Conservation (phyloP, 2,888 invertebrate species). For the Andrena trimmerana region DNA sequence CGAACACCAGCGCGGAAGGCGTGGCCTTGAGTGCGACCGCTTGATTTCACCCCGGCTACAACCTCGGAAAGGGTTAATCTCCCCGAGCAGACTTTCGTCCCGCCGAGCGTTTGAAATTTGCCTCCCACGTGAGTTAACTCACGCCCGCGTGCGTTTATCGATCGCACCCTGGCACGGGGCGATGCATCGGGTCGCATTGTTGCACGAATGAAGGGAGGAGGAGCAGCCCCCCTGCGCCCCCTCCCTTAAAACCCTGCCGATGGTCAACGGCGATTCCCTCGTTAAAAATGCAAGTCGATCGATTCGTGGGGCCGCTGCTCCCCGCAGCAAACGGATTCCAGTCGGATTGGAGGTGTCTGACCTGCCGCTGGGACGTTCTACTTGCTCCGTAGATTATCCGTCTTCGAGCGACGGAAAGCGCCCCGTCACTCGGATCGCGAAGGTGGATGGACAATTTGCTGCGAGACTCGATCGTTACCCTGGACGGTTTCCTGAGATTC, state of each 20-base stretch:
- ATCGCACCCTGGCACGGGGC: conserved; percentile 21
- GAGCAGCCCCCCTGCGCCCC: background rate
- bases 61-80: background rate
- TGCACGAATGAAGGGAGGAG: background rate
- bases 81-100: background rate
- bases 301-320: conserved; percentile 60
- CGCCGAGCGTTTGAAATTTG: conserved; percentile 1
- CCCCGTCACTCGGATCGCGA: background rate
- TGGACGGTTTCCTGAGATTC: conserved; percentile 18
- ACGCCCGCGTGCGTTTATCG: conserved; percentile 28
- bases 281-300: conserved; percentile 76
- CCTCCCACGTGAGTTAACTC: conserved; percentile 23
- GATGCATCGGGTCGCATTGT: conserved; percentile 37
- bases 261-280: conserved; percentile 40
- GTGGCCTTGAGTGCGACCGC: background rate
- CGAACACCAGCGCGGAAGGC: no score
- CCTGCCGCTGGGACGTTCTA: conserved; percentile 66
- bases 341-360: conserved; percentile 74
- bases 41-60: background rate
- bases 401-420: background rate
- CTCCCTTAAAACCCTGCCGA: background rate
- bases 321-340: conserved; percentile 18
- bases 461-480: conserved; percentile 7
- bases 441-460: conserved; percentile 9
- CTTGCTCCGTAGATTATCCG: conserved; percentile 51